A percentile compares a stretch with the other conserved stretches of the same genome.
Conservation (phyloP, 2,113 vertebrate species). For the Ornithorhynchus anatinus region DNA sequence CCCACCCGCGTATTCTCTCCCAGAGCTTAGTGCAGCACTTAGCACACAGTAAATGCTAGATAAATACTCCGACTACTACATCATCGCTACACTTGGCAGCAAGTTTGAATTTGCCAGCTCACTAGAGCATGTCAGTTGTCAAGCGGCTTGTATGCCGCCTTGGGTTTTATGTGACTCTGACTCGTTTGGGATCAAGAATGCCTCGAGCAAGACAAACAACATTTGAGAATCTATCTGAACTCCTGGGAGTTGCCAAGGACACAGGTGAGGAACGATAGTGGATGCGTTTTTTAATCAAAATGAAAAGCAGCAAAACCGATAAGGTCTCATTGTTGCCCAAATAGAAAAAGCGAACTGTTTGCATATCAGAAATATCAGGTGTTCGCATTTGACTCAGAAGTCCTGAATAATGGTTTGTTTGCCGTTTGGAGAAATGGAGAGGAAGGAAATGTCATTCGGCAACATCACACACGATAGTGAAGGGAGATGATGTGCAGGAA, state of each 20-base stretch:
- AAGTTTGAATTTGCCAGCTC: slow-evolving; percentile 1
- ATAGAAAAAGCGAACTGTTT: slow-evolving; percentile 53
- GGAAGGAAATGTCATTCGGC: slow-evolving; percentile 73
- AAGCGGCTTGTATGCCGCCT: slow-evolving; percentile 3
- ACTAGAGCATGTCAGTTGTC: background rate
- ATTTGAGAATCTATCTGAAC: slow-evolving; percentile 29
- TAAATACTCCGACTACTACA: too few relatives aligned
- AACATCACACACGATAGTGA: slow-evolving; percentile 38
- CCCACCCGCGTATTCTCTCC: too few relatives aligned
- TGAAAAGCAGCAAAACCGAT: slow-evolving; percentile 29
- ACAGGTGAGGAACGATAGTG: slow-evolving; percentile 56
- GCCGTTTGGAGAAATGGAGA: slow-evolving; percentile 60
- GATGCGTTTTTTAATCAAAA: slow-evolving; percentile 44
- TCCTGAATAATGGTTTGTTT: slow-evolving; percentile 59
- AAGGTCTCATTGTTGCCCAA: slow-evolving; percentile 55
- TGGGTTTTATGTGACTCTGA: slow-evolving; percentile 47
- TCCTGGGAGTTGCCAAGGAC: slow-evolving; percentile 50
- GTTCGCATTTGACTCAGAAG: slow-evolving; percentile 56
- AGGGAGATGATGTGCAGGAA: slow-evolving; percentile 55
- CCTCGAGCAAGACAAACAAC: slow-evolving; percentile 61
- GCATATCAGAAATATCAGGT: slow-evolving; percentile 58
- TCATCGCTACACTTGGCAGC: slow-evolving; percentile 32
- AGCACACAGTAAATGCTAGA: too few relatives aligned
- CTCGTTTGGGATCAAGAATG: slow-evolving; percentile 61
- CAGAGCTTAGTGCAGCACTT: too few relatives aligned